These are phyloP conservation scores for Entomobrya multifasciata DNA, from an alignment of 2,888 invertebrate genomes.

Conservation along the genomic window DNA sequence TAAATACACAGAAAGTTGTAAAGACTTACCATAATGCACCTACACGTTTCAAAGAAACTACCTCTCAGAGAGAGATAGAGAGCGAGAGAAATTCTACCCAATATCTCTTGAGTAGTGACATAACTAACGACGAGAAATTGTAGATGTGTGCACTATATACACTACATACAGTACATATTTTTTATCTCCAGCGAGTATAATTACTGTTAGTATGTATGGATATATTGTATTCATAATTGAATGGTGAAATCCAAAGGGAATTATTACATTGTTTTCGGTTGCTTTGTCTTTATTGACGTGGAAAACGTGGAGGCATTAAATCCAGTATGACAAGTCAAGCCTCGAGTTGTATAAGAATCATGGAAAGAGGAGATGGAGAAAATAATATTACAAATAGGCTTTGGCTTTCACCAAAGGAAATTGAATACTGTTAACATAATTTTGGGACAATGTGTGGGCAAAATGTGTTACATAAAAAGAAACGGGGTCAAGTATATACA, in stretches of 20 bases:
- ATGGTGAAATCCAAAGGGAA: constrained; percentile 7
- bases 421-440: constrained; percentile 33
- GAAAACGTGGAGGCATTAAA: not conserved
- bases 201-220: not conserved
- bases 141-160: too few species aligned
- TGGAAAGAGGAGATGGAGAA: not conserved
- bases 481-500: constrained; percentile 20
- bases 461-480: constrained; percentile 11
- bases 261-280: constrained; percentile 27
- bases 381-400: too few species aligned
- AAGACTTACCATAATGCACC: too few species aligned
- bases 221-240: constrained; percentile 24
- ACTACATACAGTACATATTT: too few species aligned
- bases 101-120: not conserved
- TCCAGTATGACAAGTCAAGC: constrained; percentile 3
- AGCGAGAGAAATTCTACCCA: not conserved
- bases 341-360: not conserved
- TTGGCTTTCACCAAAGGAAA: constrained; percentile 2
- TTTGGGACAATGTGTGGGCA: constrained; percentile 1
- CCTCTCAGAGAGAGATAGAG: too few species aligned
- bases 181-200: too few species aligned
- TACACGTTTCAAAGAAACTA: too few species aligned
- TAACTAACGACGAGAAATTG: too few species aligned
- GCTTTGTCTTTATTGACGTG: not conserved
- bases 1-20: too few species aligned